Evolutionary conservation across 2,888 invertebrate species (phyloP).

Genomic region (Hetaerina titia): DNA sequence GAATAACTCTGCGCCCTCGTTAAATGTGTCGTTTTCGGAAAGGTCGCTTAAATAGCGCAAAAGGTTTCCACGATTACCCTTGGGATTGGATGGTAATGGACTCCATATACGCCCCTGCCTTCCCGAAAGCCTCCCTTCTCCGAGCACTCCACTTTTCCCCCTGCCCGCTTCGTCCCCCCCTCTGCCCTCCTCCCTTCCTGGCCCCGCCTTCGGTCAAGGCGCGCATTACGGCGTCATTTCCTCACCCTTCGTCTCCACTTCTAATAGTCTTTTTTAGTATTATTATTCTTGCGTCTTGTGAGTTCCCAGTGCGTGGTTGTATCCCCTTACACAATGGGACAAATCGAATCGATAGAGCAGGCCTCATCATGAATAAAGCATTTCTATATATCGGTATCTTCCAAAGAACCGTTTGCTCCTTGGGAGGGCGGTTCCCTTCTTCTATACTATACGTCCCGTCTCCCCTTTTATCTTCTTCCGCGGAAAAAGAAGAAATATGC

Average conservation of each 20-base stretch:
- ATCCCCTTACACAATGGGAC: slow-evolving; percentile 24
- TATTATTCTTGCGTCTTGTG: not conserved
- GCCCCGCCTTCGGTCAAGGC: not conserved
- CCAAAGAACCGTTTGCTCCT: not conserved
- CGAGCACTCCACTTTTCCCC: not conserved
- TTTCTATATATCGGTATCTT: slow-evolving; percentile 26
- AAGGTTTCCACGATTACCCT: slow-evolving; percentile 25
- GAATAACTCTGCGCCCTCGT: not conserved
- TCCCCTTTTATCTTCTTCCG: not conserved
- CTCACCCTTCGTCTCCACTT: not conserved
- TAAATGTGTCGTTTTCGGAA: slow-evolving; percentile 9
- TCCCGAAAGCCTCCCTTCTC: not conserved
- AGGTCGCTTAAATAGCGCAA: slow-evolving; percentile 15
- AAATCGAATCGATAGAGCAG: slow-evolving; percentile 4
- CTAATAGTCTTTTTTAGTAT: not conserved
- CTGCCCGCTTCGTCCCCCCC: not conserved
- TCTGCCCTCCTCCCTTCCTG: not conserved
- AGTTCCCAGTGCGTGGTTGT: not conserved
- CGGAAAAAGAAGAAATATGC: not conserved
- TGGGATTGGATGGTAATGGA: slow-evolving; percentile 29
- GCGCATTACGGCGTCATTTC: slow-evolving; percentile 21
- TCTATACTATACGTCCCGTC: not conserved
- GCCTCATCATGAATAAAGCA: slow-evolving; percentile 35
- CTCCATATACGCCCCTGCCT: not conserved
- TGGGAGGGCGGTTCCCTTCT: not conserved